Conservation (phyloP, 2,797 vertebrate genomes). For the Fistularia tabacaria region DNA sequence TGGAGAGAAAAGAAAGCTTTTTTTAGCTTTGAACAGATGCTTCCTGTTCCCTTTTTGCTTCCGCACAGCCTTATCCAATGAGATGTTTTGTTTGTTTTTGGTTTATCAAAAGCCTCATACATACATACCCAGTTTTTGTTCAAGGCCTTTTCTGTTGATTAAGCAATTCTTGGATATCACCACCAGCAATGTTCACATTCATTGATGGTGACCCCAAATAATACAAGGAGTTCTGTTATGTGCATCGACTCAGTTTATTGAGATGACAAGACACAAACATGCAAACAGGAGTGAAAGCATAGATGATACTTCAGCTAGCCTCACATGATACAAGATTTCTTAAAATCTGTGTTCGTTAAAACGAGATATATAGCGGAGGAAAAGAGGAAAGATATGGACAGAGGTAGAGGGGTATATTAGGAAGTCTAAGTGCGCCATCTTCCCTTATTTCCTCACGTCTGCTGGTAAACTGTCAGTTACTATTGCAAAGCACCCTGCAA, state of each 20-base stretch:
- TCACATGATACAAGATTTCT: conserved; percentile 57
- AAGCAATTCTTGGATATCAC: background rate
- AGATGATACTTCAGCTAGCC: conserved; percentile 22
- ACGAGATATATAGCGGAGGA: conserved; percentile 30
- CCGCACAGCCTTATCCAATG: no score
- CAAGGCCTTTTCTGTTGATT: no score
- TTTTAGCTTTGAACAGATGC: no score
- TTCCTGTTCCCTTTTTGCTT: no score
- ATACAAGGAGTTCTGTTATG: conserved; percentile 21
- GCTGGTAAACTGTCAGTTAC: conserved; percentile 46
- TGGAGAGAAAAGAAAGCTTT: no score
- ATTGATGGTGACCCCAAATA: conserved; percentile 29
- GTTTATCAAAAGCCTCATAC: no score
- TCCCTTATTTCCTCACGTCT: conserved; percentile 26
- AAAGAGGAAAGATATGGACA: conserved; percentile 22
- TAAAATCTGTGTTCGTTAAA: conserved; percentile 26
- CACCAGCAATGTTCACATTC: background rate
- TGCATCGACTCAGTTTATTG: conserved; percentile 58
- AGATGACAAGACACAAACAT: conserved; percentile 54
- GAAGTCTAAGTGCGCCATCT: conserved; percentile 37
- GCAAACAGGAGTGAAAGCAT: conserved; percentile 63
- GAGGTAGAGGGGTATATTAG: conserved; percentile 34
- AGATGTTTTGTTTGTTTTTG: no score
- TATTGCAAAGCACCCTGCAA: conserved; percentile 54
- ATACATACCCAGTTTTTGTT: no score